Conservation (phyloP, 1,140 invertebrate genomes). For the Brachionus calyciflorus region DNA sequence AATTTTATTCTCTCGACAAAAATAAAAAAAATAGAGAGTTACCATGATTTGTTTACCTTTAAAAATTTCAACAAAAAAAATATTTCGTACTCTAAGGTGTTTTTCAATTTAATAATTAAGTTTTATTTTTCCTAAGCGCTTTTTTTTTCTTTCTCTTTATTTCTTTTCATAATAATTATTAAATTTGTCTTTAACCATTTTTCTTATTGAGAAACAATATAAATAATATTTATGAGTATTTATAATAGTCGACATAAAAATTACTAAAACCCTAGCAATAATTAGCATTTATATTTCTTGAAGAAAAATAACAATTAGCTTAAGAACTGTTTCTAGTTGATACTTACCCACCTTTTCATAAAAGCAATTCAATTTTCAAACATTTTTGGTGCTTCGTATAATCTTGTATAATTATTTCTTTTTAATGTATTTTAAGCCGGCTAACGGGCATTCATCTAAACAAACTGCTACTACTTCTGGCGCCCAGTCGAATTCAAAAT, state of each 20-base stretch:
- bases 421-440: slow-evolving; percentile 5
- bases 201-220: slow-evolving; percentile 30
- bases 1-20: neutral
- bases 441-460: slow-evolving; percentile 30
- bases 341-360: no score
- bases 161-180: neutral
- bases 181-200: slow-evolving; percentile 37
- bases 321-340: no score
- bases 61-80: slow-evolving; percentile 1
- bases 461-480: slow-evolving; percentile 10
- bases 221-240: neutral
- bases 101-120: slow-evolving; percentile 25
- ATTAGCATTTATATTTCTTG: slow-evolving; percentile 3
- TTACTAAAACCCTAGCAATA: slow-evolving; percentile 24
- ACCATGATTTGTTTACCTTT: slow-evolving; percentile 34
- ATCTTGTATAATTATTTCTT: neutral
- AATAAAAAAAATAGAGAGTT: neutral
- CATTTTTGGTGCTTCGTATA: no score
- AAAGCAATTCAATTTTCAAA: no score
- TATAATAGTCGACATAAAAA: neutral
- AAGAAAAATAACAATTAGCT: slow-evolving; percentile 1
- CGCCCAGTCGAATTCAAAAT: slow-evolving; percentile 38
- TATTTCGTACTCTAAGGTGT: slow-evolving; percentile 40
- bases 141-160: neutral
- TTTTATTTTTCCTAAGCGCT: slow-evolving; percentile 30